Evolutionary conservation across 2,113 vertebrate species (phyloP).

Genomic region (Anolis carolinensis): DNA sequence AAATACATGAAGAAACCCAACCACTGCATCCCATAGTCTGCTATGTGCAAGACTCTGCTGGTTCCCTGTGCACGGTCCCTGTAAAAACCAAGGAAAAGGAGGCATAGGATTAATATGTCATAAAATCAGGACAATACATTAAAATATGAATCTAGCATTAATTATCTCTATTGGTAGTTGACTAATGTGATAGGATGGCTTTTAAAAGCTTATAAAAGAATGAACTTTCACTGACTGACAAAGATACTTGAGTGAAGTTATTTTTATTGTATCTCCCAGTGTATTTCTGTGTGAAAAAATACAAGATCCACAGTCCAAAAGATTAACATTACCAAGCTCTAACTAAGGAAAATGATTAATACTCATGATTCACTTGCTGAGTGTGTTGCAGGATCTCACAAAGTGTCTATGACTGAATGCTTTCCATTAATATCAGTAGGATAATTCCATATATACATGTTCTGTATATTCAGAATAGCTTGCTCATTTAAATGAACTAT

Average conservation of each 20-base stretch:
- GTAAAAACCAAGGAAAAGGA: background rate
- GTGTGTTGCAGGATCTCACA: too few relatives aligned
- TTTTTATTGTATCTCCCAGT: too few relatives aligned
- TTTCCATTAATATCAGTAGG: background rate
- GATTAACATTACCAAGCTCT: too few relatives aligned
- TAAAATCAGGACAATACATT: background rate
- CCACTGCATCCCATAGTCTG: conserved; percentile 95
- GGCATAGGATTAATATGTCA: conserved; percentile 26
- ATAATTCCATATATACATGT: background rate
- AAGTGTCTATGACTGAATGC: background rate
- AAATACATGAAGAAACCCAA: conserved; percentile 96
- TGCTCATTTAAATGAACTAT: background rate
- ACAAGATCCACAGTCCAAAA: too few relatives aligned
- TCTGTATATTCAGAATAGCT: background rate
- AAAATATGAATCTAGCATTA: background rate
- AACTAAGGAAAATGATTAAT: background rate
- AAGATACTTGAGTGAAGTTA: too few relatives aligned
- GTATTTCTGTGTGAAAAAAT: too few relatives aligned
- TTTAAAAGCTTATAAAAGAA: background rate
- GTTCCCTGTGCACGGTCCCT: conserved; percentile 97
- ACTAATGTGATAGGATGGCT: background rate
- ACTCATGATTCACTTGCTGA: background rate
- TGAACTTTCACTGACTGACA: background rate
- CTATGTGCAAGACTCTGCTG: conserved; percentile 97
- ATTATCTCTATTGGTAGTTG: background rate